Evolutionary conservation across 1,140 invertebrate species (phyloP).

Genomic region (Magallana gigas): DNA sequence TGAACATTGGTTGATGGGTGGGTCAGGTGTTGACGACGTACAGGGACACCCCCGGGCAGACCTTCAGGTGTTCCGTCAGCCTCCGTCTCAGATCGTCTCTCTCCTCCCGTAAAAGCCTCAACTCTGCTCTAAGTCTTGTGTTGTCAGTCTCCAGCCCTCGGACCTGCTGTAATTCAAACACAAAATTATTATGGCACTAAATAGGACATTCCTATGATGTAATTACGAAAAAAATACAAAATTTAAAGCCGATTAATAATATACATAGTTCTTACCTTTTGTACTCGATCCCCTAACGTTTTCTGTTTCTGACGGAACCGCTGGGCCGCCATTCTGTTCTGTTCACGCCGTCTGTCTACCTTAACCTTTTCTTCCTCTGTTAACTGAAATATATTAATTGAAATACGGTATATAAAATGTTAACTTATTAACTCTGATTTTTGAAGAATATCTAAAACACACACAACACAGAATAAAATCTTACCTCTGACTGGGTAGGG

Average conservation of each 20-base stretch:
- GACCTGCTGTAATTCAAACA: slow-evolving; percentile 58
- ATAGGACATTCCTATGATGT: neutral
- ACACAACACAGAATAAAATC: neutral
- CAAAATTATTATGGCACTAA: neutral
- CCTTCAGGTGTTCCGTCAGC: slow-evolving; percentile 55
- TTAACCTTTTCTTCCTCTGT: slow-evolving; percentile 63
- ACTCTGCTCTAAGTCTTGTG: slow-evolving; percentile 47
- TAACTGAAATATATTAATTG: slow-evolving; percentile 54
- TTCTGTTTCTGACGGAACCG: slow-evolving; percentile 64
- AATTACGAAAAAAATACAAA: neutral
- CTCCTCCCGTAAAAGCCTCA: slow-evolving; percentile 52
- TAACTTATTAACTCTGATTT: neutral
- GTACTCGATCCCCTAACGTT: slow-evolving; percentile 50
- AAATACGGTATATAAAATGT: neutral
- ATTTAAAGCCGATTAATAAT: neutral
- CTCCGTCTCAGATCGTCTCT: slow-evolving; percentile 51
- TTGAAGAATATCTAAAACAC: neutral
- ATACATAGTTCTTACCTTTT: slow-evolving; percentile 53
- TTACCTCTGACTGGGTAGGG: slow-evolving; percentile 46
- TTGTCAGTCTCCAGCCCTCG: slow-evolving; percentile 57
- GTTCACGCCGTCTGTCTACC: slow-evolving; percentile 62
- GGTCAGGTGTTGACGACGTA: neutral
- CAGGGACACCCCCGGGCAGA: slow-evolving; percentile 47
- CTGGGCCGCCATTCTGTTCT: slow-evolving; percentile 65
- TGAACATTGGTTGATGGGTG: neutral